Evolutionary conservation across 2,797 vertebrate species (phyloP), one percentile per base, ranked within the genome.

Genomic region (Cirrhinus mrigala): DNA sequence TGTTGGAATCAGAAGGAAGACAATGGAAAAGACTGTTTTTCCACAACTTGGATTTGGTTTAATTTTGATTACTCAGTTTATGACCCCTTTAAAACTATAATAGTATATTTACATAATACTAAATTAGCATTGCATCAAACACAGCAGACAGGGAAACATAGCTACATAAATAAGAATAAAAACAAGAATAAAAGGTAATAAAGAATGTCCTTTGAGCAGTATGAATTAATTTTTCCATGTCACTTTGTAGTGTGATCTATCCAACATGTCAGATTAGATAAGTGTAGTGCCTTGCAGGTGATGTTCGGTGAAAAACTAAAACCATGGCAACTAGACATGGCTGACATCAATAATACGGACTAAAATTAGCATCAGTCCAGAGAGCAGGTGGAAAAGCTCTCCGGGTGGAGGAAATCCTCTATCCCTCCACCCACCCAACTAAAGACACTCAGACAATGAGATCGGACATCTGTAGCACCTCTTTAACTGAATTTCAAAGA

Each of bases 271-370:
- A 75, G 54, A 64, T 82, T 15, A 64, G 16, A 83, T 50, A 33
- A 66, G 48, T 37, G 64, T 64, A 77, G 76, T 50, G 75, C 83
- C 60, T 81, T 82, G 81, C 46, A 83, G 56, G 79, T 79, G 74
- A 70, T n/a, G 33, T 71, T 83, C 5, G 50, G 75, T 58, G 22
- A 60, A 52, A 80, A 83, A 81, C 87, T 89, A 86, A 81, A 91
- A 89, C 91, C 92, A 91, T 92, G 89, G 93, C 93, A 93, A 94
- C 94, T 91, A 90, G 90, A 92, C 92, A 88, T 78, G 46, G 70
- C 90, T 90, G 90, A 88, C 89, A 50, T 87, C 60, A 93, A 88
- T 92, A 88, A 92, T 44, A 48, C 29, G 6, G 75, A 90, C 90
- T 94, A 93, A 92, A 94, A 91, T 92, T 92, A 94, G 92, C 88